Base-by-base conservation (phyloP, 2,888 invertebrate genomes). In the Proisotoma minuta region DNA sequence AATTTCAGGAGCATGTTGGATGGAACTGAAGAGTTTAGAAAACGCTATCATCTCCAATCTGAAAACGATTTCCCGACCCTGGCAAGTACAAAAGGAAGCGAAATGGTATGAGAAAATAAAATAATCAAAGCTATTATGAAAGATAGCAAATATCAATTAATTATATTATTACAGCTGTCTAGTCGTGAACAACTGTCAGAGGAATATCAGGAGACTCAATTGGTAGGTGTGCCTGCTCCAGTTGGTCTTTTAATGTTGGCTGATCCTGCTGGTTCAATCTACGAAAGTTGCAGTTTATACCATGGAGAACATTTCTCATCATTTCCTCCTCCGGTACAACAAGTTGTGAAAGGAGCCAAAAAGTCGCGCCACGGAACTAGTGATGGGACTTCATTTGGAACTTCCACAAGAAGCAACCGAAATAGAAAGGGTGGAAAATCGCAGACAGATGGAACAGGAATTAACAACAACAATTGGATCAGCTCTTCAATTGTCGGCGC, bases 21-120 rank as follows among this genome's bases (percentile, higher is more conserved):
- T 4, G 56, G 22, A 23, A 53, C 62, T 18, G 47, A 56, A 4
- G 68, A 68, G 18, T 23, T 27, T 15, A 22, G 49, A 29, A 70
- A 68, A n/a, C 63, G 69, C 49, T 73, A 73, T 56, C 69, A 70
- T 53, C 61, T 73, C 57, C 70, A 73, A 62, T 73, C 73, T 15
- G 73, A 73, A 47, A 66, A 65, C 51, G 73, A 73, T 66, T 73
- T 73, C 69, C 73, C 73, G 57, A 65, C 73, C 48, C 63, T 73
- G 52, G 29, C 18, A 5, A 24, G 49, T 18, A 4, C 43, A 5
- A 18, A 18, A 18, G 43, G 43, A 43, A 10, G 34, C 15, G 15
- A 15, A 10, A 34, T 15, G 34, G 34, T 34, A 34, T 10, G 34
- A 10, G 8, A 34, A 34, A 10, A 34, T 34, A 34, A 34, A 34